Base-by-base conservation (phyloP, 1,140 invertebrate genomes). In the Caerostris darwini region DNA sequence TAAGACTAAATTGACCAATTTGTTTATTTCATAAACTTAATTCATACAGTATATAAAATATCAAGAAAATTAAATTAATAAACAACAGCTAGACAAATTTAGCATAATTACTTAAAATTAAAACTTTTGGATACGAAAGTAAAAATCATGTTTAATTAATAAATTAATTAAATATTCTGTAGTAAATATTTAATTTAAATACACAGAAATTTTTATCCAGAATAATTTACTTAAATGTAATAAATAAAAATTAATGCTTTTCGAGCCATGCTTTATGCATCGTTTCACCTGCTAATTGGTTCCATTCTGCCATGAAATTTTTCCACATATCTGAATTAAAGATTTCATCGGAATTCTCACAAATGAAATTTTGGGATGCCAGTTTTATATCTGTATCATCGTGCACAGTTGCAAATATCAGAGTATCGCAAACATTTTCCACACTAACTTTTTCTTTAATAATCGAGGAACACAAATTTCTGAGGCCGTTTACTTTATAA, bases 311-410 rank as follows among this genome's bases (percentile, higher is more conserved):
- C 90, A 91, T 91, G 19, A 91, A 91, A 57, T 19, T 8, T 10
- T 81, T 82, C 90, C 90, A 91, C 8, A 59, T 53, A 0, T 17
- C 58, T 2, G 90, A 91, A 5, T 54, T 5, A 81, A 91, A 91
- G 50, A 91, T 17, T 61, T 91, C 71, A n/a, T 12, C 69, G 0
- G 77, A n/a, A 82, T 91, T 91, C 14, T 91, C 54, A 59, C 71
- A 82, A 53, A 91, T 82, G 59, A 81, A 91, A 17, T 91, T n/a
- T 50, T 82, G 56, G 7, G 54, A 54, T 10, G 50, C 56, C 19
- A 10, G 81, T 82, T 81, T 81, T 19, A 91, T 34, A 4, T 0
- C 8, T 7, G 2, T 7, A 53, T 82, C 90, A 19, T 50, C 50
- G 53, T 82, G 69, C 12, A 50, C 14, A 8, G 81, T 71, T 5